These are phyloP conservation scores for Trachelus troglodyta DNA, from an alignment of 2,888 invertebrate genomes.

Conservation along the genomic window DNA sequence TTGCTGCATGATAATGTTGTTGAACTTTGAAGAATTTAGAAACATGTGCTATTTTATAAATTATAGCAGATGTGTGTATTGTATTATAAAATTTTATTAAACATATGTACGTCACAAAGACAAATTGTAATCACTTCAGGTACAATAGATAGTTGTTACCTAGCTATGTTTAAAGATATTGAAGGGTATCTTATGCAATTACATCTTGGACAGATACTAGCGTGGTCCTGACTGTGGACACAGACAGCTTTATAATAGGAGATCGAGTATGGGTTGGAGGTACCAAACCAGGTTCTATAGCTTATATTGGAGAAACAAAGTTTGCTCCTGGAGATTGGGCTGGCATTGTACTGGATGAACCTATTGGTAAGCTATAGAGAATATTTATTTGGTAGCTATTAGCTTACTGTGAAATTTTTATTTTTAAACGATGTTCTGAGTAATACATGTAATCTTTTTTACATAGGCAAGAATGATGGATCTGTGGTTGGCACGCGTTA, in stretches of 20 bases:
- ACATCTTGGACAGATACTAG: slow-evolving; percentile 78
- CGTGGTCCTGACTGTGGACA: slow-evolving; percentile 86
- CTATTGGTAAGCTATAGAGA: slow-evolving; percentile 77
- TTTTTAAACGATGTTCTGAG: background rate
- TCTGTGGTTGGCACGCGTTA: slow-evolving; percentile 92
- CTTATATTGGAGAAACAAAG: slow-evolving; percentile 94
- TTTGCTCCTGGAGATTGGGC: slow-evolving; percentile 99
- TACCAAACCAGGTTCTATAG: slow-evolving; percentile 90
- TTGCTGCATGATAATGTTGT: slow-evolving; percentile 8
- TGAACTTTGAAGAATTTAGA: background rate
- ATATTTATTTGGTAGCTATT: background rate
- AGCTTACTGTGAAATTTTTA: background rate
- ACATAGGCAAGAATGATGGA: slow-evolving; percentile 94
- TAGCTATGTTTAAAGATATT: slow-evolving; percentile 4
- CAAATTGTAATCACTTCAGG: background rate
- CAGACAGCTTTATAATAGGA: slow-evolving; percentile 96
- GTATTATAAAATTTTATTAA: background rate
- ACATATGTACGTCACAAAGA: background rate
- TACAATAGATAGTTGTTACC: background rate
- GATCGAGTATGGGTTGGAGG: slow-evolving; percentile 95
- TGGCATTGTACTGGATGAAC: slow-evolving; percentile 94
- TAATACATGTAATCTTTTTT: background rate
- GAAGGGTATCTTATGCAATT: slow-evolving; percentile 14
- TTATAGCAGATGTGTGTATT: background rate
- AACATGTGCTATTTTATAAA: background rate